Percentiles rank a stretch among this genome's conserved stretches.
Conservation (phyloP, 1,140 invertebrate species). For the Manduca sexta region DNA sequence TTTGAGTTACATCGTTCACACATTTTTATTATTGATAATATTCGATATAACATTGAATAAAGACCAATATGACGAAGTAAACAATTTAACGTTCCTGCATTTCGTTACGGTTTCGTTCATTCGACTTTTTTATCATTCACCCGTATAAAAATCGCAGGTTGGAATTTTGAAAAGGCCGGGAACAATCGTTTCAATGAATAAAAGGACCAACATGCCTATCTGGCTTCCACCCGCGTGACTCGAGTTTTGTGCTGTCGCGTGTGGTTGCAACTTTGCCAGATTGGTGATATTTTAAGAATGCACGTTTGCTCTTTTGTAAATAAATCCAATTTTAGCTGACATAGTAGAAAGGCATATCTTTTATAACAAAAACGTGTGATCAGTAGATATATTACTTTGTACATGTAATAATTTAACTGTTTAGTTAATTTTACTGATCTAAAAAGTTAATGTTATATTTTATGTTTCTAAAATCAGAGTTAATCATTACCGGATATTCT, state of each 20-base stretch:
- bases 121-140: slow-evolving; percentile 21
- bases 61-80: background rate
- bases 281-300: background rate
- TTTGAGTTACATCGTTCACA: no score
- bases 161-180: slow-evolving; percentile 25
- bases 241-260: background rate
- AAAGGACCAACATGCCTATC: slow-evolving; percentile 33
- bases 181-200: slow-evolving; percentile 44
- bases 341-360: no score
- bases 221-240: slow-evolving; percentile 26
- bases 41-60: background rate
- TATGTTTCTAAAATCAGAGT: no score
- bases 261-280: background rate
- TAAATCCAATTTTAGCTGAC: no score
- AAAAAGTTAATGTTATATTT: no score
- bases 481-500: no score
- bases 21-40: background rate
- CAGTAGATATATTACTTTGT: no score
- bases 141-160: slow-evolving; percentile 32
- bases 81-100: no score
- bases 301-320: background rate
- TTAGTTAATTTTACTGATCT: no score
- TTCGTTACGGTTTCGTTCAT: background rate
- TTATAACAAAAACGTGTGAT: no score
- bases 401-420: no score